Evolutionary conservation across 1,140 invertebrate genomes (phyloP).

Genomic region (Melipona quadrifasciata): DNA sequence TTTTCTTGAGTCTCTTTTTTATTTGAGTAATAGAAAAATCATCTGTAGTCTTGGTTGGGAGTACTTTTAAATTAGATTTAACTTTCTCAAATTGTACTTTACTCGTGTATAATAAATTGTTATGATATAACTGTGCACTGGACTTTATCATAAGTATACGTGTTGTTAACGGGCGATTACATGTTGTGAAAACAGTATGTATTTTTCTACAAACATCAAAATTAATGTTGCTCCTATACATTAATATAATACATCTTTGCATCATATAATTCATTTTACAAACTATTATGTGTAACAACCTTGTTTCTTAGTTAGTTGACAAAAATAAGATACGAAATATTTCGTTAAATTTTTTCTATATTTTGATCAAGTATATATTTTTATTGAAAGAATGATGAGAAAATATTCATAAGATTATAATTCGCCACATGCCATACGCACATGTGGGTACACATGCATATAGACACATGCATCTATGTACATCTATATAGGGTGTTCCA

Average conservation of each 20-base stretch:
- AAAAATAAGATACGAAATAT: background rate
- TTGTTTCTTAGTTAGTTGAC: background rate
- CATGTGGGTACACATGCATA: no score
- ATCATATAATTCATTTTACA: slow-evolving; percentile 49
- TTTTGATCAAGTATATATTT: background rate
- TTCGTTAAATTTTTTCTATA: background rate
- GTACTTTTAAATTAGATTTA: background rate
- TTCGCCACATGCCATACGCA: background rate
- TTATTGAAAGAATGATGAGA: background rate
- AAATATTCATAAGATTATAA: background rate
- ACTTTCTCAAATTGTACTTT: background rate
- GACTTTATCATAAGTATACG: background rate
- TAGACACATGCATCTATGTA: background rate
- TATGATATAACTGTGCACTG: background rate
- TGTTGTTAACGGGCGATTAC: background rate
- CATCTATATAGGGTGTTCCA: no score
- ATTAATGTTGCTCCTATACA: slow-evolving; percentile 15
- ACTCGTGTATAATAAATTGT: slow-evolving; percentile 15
- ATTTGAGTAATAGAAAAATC: slow-evolving; percentile 80
- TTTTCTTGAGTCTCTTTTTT: slow-evolving; percentile 82
- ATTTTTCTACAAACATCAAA: background rate
- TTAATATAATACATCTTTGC: slow-evolving; percentile 19
- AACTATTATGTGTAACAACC: slow-evolving; percentile 3
- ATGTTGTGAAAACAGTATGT: background rate
- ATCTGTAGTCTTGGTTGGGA: slow-evolving; percentile 69